A percentile compares a stretch with the other conserved stretches of the same genome.
These are phyloP conservation scores for Gouania willdenowi DNA, from an alignment of 2,797 vertebrate genomes.

Conservation along the genomic window DNA sequence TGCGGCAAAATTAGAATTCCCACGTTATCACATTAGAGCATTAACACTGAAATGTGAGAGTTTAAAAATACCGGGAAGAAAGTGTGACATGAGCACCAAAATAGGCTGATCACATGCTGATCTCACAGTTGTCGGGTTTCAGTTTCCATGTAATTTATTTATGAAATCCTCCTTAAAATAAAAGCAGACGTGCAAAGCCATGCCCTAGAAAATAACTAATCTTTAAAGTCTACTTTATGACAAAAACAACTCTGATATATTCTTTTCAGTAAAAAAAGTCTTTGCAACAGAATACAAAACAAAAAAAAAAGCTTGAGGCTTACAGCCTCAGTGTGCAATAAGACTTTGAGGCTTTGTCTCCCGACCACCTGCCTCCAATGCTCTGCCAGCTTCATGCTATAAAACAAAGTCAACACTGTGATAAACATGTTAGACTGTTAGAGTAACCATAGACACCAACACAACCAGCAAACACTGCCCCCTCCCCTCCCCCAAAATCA, in stretches of 20 bases:
- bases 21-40: constrained; percentile 18
- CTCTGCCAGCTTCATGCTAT: constrained; percentile 25
- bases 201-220: no score
- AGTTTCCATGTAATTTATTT: not conserved
- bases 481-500: no score
- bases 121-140: constrained; percentile 5
- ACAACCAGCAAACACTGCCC: constrained; percentile 14
- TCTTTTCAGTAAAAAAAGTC: no score
- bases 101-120: constrained; percentile 26
- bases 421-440: constrained; percentile 21
- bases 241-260: no score
- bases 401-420: constrained; percentile 22
- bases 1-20: constrained; percentile 14
- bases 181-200: not conserved
- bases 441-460: constrained; percentile 53
- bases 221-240: no score
- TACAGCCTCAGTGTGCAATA: constrained; percentile 24
- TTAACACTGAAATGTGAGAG: constrained; percentile 24
- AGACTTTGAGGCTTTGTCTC: constrained; percentile 36
- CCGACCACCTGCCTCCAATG: constrained; percentile 28
- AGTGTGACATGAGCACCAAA: constrained; percentile 34
- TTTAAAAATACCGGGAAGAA: constrained; percentile 35
- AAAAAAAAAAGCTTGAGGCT: constrained; percentile 18
- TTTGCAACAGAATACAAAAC: not conserved
- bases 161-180: not conserved